A percentile compares a stretch with the other conserved stretches of the same genome.
Conservation (phyloP, 2,797 vertebrate species). For the Macropodus opercularis region DNA sequence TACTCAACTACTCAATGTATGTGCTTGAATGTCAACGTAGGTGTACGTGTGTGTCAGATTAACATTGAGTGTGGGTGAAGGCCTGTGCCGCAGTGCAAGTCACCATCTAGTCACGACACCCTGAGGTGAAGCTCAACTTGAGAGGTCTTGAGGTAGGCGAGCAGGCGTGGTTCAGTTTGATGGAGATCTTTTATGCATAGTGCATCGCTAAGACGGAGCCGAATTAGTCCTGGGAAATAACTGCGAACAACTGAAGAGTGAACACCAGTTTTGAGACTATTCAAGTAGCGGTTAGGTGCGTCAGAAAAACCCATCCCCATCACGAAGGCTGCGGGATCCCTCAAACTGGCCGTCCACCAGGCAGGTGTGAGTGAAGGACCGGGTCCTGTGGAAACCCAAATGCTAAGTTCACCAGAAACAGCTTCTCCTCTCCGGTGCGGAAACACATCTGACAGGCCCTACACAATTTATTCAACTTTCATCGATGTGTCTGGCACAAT, state of each 20-base stretch:
- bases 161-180: conserved; percentile 19
- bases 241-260: conserved; percentile 19
- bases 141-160: conserved; percentile 49
- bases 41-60: conserved; percentile 10
- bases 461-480: conserved; percentile 14
- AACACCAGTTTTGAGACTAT: conserved; percentile 24
- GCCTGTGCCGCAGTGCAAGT: conserved; percentile 50
- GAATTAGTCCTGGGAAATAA: conserved; percentile 13
- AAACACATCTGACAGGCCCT: conserved; percentile 25
- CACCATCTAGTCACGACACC: conserved; percentile 23
- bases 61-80: conserved; percentile 22
- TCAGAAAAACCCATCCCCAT: conserved; percentile 52
- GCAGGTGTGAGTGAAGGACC: conserved; percentile 19
- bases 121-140: conserved; percentile 26
- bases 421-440: too few species aligned
- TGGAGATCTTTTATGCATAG: conserved; percentile 1
- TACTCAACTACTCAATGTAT: background rate
- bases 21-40: conserved; percentile 20
- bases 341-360: conserved; percentile 20
- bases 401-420: conserved; percentile 9
- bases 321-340: conserved; percentile 16
- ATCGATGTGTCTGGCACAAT: conserved; percentile 41
- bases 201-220: conserved; percentile 20
- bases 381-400: conserved; percentile 65
- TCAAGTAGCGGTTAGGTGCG: conserved; percentile 42